Conservation (phyloP, 53 echinoderm and acorn worm genomes). For the Temnopleurus reevesii region DNA sequence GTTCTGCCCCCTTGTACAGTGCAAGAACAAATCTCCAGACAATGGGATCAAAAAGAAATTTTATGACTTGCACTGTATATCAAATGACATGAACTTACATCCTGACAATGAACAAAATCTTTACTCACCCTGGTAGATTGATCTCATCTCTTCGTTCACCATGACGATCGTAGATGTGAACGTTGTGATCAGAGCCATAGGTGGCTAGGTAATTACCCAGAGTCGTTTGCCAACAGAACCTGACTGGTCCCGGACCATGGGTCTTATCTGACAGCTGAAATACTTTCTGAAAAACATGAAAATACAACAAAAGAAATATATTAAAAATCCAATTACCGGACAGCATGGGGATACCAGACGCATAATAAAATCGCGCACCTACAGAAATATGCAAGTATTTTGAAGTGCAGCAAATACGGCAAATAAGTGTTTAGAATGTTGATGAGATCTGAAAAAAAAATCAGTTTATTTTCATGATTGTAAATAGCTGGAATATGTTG, state of each 20-base stretch:
- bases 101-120: too few species aligned
- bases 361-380: background rate
- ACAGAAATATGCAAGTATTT: background rate
- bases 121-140: constrained; percentile 91
- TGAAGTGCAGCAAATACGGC: background rate
- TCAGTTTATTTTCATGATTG: too few species aligned
- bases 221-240: constrained; percentile 92
- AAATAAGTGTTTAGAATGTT: too few species aligned
- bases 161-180: constrained; percentile 95
- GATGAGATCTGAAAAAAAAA: too few species aligned
- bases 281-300: constrained; percentile 74
- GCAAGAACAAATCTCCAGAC: too few species aligned
- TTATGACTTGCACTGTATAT: too few species aligned
- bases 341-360: background rate
- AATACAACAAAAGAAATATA: background rate
- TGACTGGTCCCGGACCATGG: constrained; percentile 79
- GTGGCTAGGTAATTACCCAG: constrained; percentile 98
- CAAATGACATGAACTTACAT: too few species aligned
- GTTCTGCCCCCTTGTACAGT: too few species aligned
- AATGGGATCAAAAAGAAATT: too few species aligned
- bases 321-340: background rate
- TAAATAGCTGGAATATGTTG: too few species aligned
- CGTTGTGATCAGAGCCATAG: constrained; percentile 80
- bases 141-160: constrained; percentile 93
- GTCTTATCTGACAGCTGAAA: constrained; percentile 89